These are phyloP conservation scores for Antennarius striatus DNA, from an alignment of 2,113 vertebrate genomes.

Conservation along the genomic window DNA sequence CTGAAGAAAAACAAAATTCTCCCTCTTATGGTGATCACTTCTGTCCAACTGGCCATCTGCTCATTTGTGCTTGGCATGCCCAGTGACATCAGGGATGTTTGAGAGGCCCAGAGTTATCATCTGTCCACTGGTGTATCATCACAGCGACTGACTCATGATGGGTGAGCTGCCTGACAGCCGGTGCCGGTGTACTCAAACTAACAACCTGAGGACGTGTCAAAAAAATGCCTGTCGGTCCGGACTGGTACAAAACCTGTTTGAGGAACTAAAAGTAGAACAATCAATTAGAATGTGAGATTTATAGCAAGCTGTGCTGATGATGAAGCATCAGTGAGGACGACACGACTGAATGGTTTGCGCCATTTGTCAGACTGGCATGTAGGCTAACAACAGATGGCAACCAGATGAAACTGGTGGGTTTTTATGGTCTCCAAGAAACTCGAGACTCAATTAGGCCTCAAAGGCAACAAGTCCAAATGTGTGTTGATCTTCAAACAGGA, in stretches of 20 bases:
- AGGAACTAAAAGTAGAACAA: constrained; percentile 30
- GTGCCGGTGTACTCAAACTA: constrained; percentile 33
- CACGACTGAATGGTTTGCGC: constrained; percentile 20
- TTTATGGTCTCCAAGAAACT: constrained; percentile 60
- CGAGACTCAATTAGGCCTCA: constrained; percentile 49
- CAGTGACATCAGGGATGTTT: constrained; percentile 46
- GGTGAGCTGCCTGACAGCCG: constrained; percentile 19
- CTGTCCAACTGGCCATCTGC: constrained; percentile 42
- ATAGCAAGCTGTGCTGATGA: constrained; percentile 16
- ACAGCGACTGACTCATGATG: constrained; percentile 35
- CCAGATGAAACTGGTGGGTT: constrained; percentile 66
- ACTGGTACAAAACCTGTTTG: not conserved
- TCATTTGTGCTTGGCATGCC: not conserved
- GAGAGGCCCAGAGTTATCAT: constrained; percentile 35
- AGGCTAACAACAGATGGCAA: constrained; percentile 66
- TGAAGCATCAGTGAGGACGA: constrained; percentile 27
- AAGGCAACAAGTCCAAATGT: constrained; percentile 30
- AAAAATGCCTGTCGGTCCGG: constrained; percentile 20
- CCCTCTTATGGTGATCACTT: no score
- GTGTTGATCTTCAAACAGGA: not conserved
- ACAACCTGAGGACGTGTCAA: constrained; percentile 21
- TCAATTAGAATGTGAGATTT: constrained; percentile 47
- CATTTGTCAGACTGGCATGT: constrained; percentile 45
- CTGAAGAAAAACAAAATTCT: no score
- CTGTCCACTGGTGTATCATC: constrained; percentile 35